Base-by-base conservation (phyloP, 2,797 vertebrate species). In the Fundulus diaphanus region DNA sequence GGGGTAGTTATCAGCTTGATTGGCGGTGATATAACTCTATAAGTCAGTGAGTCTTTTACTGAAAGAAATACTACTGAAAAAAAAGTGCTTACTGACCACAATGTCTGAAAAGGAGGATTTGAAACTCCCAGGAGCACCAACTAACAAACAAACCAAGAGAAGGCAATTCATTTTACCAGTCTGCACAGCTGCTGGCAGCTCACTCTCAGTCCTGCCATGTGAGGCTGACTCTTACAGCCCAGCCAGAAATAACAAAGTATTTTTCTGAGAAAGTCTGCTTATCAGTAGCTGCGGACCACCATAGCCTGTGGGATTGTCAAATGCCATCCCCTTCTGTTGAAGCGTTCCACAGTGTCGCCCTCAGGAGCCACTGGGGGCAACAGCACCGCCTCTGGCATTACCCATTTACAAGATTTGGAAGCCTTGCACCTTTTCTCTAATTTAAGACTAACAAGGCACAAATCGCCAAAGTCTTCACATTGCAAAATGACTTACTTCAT, bases 191-290 rank as follows among this genome's bases (percentile, higher is more conserved):
- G 48, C 48, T 54, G 68, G 68, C 68, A 71, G 59, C 35, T 66
- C 75, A 27, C 20, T 44, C 57, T 69, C 5, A 11, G 68, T n/a
- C 13, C 49, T 71, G 75, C 57, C 54, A 15, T 52, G 57, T 2
- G 12, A 49, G 52, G 52, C 67, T n/a, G 31, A 65, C 68, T 71
- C 59, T 49, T 40, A 44, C 48, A 33, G 48, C 51, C 75, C 29
- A 46, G 37, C 27, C 54, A 63, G 13, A 70, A 76, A 76, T 51
- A 75, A 68, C 29, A 63, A 70, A 52, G 3, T 24, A 42, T 31
- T 70, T 51, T 24, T 76, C 35, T 42, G 31, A 31, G 16, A 31
- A 63, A 70, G 46, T 70, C 56, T 42, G n/a, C 74, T 70, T 51
- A 70, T 63, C 56, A 48, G 46, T 63, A 4, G 44, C 31, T 65